These are phyloP conservation scores for Solenodon paradoxus DNA, from an alignment of 2,113 vertebrate species.

Conservation along the genomic window DNA sequence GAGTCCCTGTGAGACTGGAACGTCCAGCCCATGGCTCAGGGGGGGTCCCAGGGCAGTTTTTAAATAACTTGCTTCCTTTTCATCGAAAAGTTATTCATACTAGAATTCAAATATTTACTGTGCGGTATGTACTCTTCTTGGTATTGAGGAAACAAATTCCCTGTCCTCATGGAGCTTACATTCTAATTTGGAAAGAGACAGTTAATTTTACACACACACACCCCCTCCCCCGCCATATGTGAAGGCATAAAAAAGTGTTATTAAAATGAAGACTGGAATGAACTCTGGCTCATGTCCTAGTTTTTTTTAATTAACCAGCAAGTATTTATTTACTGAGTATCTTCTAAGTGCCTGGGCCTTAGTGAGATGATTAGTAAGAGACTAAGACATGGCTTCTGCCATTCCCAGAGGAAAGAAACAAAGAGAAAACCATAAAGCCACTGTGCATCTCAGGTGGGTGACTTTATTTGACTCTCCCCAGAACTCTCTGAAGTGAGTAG, in stretches of 20 bases:
- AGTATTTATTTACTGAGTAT: background rate
- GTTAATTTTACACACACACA: no score
- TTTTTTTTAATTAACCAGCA: background rate
- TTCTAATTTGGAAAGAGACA: background rate
- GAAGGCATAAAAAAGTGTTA: background rate
- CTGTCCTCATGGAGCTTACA: background rate
- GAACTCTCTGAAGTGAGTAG: background rate
- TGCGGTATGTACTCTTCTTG: background rate
- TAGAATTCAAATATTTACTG: background rate
- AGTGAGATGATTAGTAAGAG: background rate
- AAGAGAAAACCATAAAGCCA: background rate
- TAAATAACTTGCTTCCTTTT: background rate
- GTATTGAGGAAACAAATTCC: background rate
- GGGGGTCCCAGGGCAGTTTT: background rate
- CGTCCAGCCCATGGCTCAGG: background rate
- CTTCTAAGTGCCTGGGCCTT: background rate
- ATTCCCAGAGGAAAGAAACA: background rate
- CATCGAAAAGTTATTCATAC: background rate
- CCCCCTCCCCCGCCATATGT: no score
- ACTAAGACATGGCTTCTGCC: background rate
- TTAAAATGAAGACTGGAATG: background rate
- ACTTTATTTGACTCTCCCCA: background rate
- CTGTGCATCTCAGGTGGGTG: fast-evolving
- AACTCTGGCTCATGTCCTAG: background rate
- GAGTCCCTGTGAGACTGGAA: background rate